phyloP scores from a whole-genome alignment of 2,113 vertebrate species.

The Guaruba guarouba region DNA sequence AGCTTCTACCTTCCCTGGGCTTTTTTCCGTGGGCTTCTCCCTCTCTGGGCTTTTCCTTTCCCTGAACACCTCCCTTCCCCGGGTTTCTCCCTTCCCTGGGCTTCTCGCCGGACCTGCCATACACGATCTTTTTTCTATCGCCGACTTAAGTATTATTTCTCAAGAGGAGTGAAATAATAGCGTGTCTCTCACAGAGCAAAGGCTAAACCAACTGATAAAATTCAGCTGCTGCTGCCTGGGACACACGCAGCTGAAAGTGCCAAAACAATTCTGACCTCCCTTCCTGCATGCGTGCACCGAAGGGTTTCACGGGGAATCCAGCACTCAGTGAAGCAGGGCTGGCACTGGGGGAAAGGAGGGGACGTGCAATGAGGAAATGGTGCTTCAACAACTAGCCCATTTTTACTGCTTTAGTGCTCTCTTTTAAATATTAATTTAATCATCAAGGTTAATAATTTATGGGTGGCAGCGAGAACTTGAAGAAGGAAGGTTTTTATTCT shows the following conservation, averaged over 20 bases:
- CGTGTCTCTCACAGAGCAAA: slow-evolving; percentile 61
- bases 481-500: neutral
- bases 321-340: neutral
- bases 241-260: slow-evolving; percentile 14
- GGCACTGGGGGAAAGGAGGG: neutral
- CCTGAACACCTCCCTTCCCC: neutral
- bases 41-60: neutral
- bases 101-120: neutral
- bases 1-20: neutral
- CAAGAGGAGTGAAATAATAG: slow-evolving; percentile 54
- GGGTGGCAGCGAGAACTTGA: neutral
- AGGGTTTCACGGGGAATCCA: neutral
- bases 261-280: slow-evolving; percentile 51
- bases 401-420: neutral
- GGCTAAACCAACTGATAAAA: slow-evolving; percentile 68
- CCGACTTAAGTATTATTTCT: slow-evolving; percentile 23
- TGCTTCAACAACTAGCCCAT: neutral
- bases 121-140: too few species aligned
- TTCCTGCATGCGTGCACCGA: neutral
- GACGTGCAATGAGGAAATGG: neutral
- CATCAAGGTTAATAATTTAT: neutral
- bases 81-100: neutral
- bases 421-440: neutral
- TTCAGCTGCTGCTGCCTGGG: slow-evolving; percentile 22
- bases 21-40: neutral